Evolutionary conservation across 30 jellyfish, hydroid and myxozoan genomes (phyloP).

Genomic region (Phacellophora camtschatica): DNA sequence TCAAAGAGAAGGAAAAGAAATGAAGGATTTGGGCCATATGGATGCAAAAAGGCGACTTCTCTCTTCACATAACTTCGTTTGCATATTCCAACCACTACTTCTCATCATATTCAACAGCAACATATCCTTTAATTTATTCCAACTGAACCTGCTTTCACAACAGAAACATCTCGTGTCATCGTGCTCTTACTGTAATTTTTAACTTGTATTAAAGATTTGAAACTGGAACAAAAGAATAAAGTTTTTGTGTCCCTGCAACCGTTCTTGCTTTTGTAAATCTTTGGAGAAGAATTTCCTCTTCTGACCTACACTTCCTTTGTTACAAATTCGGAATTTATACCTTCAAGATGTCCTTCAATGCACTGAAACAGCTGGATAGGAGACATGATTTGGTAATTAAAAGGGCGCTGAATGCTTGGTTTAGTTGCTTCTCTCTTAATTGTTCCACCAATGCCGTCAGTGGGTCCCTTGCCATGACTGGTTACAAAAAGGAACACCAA

Average conservation of each 20-base stretch:
- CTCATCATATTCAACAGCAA: not conserved
- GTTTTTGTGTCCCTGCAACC: not conserved
- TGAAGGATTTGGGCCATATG: not conserved
- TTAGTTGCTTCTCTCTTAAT: not conserved
- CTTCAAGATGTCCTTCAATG: not conserved
- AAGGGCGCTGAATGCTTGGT: not conserved
- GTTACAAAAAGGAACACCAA: not conserved
- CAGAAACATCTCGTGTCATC: not conserved
- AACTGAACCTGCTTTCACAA: not conserved
- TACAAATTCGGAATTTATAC: not conserved
- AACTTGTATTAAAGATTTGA: not conserved
- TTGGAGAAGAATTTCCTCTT: not conserved
- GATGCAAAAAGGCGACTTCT: not conserved
- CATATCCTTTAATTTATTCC: not conserved
- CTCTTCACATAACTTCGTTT: not conserved
- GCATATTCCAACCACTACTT: slow-evolving; percentile 3
- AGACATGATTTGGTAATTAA: not conserved
- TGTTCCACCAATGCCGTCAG: slow-evolving; percentile 1
- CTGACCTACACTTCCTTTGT: not conserved
- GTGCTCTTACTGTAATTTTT: not conserved
- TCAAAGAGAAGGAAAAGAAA: not conserved
- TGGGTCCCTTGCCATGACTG: not conserved
- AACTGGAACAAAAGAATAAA: not conserved
- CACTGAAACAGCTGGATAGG: not conserved
- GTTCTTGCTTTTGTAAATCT: not conserved